These are phyloP conservation scores for Lottia scabra DNA, from an alignment of 2,888 invertebrate genomes.

Conservation along the genomic window DNA sequence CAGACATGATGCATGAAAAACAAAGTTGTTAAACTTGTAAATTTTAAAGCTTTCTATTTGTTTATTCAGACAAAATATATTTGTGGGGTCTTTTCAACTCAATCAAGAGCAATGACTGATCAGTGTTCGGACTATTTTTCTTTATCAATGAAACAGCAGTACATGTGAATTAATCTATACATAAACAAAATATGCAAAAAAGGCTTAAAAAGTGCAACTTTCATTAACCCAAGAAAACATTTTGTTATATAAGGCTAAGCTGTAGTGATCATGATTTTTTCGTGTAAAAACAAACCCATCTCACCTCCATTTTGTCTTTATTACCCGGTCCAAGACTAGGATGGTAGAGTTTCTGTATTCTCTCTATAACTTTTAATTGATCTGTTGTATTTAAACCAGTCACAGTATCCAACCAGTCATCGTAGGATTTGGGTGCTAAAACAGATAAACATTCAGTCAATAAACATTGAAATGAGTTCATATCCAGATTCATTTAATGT, in stretches of 20 bases:
- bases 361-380: slow-evolving; percentile 80
- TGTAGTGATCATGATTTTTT: background rate
- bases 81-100: no score
- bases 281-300: background rate
- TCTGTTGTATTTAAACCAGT: slow-evolving; percentile 75
- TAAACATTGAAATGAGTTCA: no score
- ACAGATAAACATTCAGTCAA: slow-evolving; percentile 7
- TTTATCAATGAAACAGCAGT: no score
- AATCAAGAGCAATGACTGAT: no score
- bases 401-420: slow-evolving; percentile 76
- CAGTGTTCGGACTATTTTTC: no score
- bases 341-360: slow-evolving; percentile 89
- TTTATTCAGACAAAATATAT: no score
- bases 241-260: background rate
- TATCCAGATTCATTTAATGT: no score
- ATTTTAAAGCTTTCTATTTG: no score
- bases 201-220: background rate
- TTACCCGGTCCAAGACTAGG: slow-evolving; percentile 84
- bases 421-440: slow-evolving; percentile 76
- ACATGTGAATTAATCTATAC: no score
- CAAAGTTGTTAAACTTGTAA: no score
- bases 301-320: slow-evolving; percentile 78
- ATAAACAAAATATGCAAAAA: background rate
- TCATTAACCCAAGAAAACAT: background rate
- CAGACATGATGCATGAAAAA: no score